A percentile compares a stretch with the other conserved stretches of the same genome.
phyloP scores from a whole-genome alignment of 2,888 invertebrate species.

The Aromia moschata region DNA sequence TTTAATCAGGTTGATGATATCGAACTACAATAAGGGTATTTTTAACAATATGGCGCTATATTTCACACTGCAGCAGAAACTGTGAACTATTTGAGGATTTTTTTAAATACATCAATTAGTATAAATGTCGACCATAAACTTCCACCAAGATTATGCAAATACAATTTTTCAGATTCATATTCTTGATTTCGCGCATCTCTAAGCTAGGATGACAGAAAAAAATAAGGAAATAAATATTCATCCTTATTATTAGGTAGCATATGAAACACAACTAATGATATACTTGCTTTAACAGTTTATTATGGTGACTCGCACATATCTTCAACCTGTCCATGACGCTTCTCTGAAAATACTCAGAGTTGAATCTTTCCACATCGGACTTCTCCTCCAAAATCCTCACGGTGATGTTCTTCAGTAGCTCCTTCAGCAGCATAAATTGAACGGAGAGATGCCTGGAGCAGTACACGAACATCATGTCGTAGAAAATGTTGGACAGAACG shows the following conservation, averaged over 20 bases:
- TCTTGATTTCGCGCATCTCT: too few species aligned
- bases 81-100: too few species aligned
- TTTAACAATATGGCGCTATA: too few species aligned
- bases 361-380: conserved; percentile 33
- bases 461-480: conserved; percentile 37
- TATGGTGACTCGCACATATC: conserved; percentile 40
- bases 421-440: conserved; percentile 37
- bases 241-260: background rate
- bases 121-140: too few species aligned
- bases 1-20: too few species aligned
- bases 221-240: background rate
- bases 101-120: too few species aligned
- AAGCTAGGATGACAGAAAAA: background rate
- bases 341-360: conserved; percentile 37
- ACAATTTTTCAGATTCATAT: too few species aligned
- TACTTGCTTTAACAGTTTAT: conserved; percentile 36
- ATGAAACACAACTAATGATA: background rate
- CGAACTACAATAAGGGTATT: too few species aligned
- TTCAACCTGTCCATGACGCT: conserved; percentile 32
- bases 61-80: too few species aligned
- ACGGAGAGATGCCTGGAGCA: conserved; percentile 36
- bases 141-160: too few species aligned
- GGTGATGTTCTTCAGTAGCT: conserved; percentile 33
- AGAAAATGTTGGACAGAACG: conserved; percentile 34
- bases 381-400: conserved; percentile 26